Base-by-base conservation (phyloP, 2,113 vertebrate genomes). In the Campylomormyrus tamandua region DNA sequence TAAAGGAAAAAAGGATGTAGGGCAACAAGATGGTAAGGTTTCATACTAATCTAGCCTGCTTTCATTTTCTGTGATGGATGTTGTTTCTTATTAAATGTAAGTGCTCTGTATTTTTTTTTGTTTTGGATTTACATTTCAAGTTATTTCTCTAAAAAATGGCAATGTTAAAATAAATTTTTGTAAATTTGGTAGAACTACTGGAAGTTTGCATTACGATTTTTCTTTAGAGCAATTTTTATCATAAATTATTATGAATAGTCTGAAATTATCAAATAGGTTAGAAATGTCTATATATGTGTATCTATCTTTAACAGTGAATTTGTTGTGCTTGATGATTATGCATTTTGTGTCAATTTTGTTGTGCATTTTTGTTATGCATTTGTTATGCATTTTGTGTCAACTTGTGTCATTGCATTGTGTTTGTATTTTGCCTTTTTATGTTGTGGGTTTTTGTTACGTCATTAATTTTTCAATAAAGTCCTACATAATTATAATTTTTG, bases 11-110 rank as follows among this genome's bases (percentile, higher is more conserved):
- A 95, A 93, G 92, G 95, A 95, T 93, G 95, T 93, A 5, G 91
- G 93, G 88, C 92, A 94, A 77, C 91, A 95, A 24, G 96, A 97
- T 90, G 97, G 97, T 98, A 95, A 95, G 94, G 92, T 91, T 45
- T 83, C 42, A 31, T 7, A 31, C n/a, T 49, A 74, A 46, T 88
- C 87, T 70, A 45, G 21, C 48, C 45, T 13, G 58, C 24, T 74
- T 62, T 70, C 24, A n/a, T 46, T 88, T 45, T 31, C 42, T 88
- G 86, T 19, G 11, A 46, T n/a, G 39, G 39, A 17, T 17, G 27
- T 74, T 74, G 56, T 66, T 62, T 62, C 4, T 35, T 35, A 74
- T 35, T 35, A 39, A 74, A 39, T 74, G 70, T 35, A 27, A 77
- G 31, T 31, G 70, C 15, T 17, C 70, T 35, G 31, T 39, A 74